Evolutionary conservation across 2,797 vertebrate species (phyloP), one percentile per base, ranked within the genome.

Genomic region (Pantherophis vulpinus): DNA sequence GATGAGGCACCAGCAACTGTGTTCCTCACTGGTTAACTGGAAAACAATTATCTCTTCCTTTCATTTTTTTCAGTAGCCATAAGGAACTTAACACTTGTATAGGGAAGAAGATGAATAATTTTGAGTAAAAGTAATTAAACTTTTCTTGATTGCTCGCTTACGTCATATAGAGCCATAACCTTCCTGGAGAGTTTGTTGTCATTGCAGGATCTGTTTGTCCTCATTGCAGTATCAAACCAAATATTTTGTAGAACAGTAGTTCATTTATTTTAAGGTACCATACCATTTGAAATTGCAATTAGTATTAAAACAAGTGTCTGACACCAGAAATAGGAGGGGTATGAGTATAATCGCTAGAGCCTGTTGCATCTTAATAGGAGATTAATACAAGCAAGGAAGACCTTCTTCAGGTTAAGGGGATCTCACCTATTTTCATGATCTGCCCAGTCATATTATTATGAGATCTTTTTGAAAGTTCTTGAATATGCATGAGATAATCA

Each of bases 231-330:
- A 92, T 83, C 94, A 96, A 91, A 91, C 23, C 60, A 92, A 93
- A 14, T 12, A 27, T 14, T 86, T 94, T 93, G 91, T 95, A 94
- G 94, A 95, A 91, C 93, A 95, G 94, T 92, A 96, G 92, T 93
- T 42, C 37, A 91, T 96, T 93, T 94, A n/a, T 94, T 91, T 94
- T 95, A 94, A 95, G 88, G 90, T 95, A 95, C 94, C 90, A 93
- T 94, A 96, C 94, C 88, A 93, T 97, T 96, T 95, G 32, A 90
- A 95, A 96, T 94, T 95, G 94, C 94, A 96, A 79, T 95, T 94
- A 95, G 90, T 90, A 87, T 93, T 96, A 92, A 94, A 93, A 92
- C 83, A 86, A 88, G 79, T 90, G 97, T 96, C 94, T 90, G 93
- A 89, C 88, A 42, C 95, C 95, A 94, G 93, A 97, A 96, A 93